A percentile compares a stretch with the other conserved stretches of the same genome.
phyloP scores from a whole-genome alignment of 2,113 vertebrate species.

The Carassius carassius region DNA sequence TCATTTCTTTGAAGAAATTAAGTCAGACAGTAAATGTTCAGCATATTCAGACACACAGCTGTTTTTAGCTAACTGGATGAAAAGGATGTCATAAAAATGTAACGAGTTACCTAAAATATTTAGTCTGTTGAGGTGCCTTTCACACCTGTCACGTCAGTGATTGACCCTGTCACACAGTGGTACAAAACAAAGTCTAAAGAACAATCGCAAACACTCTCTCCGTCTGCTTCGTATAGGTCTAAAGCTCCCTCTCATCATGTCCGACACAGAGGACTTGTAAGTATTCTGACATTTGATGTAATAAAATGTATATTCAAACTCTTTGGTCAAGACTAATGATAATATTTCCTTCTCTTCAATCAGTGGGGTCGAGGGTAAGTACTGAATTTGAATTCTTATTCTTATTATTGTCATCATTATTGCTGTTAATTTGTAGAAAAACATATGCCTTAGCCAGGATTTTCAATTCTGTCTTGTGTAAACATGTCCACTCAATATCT shows the following conservation, averaged over 20 bases:
- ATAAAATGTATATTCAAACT: not conserved
- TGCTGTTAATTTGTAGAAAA: not conserved
- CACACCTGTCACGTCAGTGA: not conserved
- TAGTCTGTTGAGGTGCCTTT: slow-evolving; percentile 29
- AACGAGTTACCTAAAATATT: slow-evolving; percentile 60
- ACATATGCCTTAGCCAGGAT: not conserved
- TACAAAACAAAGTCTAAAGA: not conserved
- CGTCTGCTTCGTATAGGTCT: slow-evolving; percentile 69
- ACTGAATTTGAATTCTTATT: not conserved
- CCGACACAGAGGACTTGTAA: slow-evolving; percentile 91
- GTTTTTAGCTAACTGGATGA: slow-evolving; percentile 54
- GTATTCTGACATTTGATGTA: slow-evolving; percentile 62
- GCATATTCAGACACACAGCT: not conserved
- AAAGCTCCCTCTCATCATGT: slow-evolving; percentile 79
- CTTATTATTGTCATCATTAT: not conserved
- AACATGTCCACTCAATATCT: not conserved
- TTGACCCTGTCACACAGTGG: not conserved
- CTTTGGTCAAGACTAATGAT: not conserved
- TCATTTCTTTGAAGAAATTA: not conserved
- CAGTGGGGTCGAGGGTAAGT: slow-evolving; percentile 90
- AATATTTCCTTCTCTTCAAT: slow-evolving; percentile 53
- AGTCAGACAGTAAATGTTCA: not conserved
- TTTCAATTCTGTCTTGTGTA: not conserved
- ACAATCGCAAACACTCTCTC: not conserved
- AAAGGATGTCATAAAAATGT: not conserved